Conservation (phyloP, 2,888 invertebrate species). For the Netelia melanura region DNA sequence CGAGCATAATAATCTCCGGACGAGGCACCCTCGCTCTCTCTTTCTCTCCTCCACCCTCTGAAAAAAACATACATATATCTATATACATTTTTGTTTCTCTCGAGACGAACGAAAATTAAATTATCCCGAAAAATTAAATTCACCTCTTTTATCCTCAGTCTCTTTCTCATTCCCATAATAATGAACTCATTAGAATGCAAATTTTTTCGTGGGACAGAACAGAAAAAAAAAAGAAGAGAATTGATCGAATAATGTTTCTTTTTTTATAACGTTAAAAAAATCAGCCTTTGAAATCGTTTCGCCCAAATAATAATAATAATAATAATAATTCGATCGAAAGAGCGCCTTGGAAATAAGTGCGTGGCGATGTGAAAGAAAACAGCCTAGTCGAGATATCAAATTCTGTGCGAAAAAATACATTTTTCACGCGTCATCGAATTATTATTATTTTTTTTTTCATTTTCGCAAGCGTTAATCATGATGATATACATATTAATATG, state of each 20-base stretch:
- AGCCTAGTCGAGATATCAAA: too few species aligned
- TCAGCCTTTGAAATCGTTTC: too few species aligned
- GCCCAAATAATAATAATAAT: too few species aligned
- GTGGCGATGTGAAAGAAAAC: too few species aligned
- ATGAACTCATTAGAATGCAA: constrained; percentile 64
- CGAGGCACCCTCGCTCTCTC: constrained; percentile 60
- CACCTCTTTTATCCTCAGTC: constrained; percentile 63
- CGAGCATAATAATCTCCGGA: constrained; percentile 65
- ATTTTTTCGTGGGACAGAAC: constrained; percentile 12
- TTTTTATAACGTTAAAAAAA: too few species aligned
- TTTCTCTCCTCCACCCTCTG: constrained; percentile 43
- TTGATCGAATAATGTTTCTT: background rate
- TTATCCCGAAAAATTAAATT: constrained; percentile 68
- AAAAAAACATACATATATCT: constrained; percentile 27
- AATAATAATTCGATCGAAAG: too few species aligned
- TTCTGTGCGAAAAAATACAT: too few species aligned
- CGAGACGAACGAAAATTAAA: constrained; percentile 65
- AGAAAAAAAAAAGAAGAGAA: background rate
- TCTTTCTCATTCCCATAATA: constrained; percentile 53
- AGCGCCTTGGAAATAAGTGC: too few species aligned
- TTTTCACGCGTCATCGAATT: too few species aligned
- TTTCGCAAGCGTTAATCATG: too few species aligned
- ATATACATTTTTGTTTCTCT: constrained; percentile 50
- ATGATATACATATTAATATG: too few species aligned
- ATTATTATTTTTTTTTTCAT: too few species aligned